Conservation (phyloP, 2,888 invertebrate species). For the Buathra laborator region DNA sequence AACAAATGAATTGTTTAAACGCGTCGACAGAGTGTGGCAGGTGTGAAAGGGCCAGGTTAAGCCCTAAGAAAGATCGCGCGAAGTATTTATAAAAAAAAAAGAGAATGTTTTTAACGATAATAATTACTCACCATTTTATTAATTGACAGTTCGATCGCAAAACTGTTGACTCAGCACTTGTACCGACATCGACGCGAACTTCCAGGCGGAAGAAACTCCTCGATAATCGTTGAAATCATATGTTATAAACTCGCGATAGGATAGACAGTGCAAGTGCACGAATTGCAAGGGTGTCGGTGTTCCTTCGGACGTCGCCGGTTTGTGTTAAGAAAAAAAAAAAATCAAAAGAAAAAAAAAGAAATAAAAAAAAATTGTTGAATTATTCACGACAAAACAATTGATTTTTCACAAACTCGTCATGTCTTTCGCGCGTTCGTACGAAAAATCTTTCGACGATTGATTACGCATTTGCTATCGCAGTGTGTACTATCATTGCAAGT, state of each 20-base stretch:
- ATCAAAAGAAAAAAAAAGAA: background rate
- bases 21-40: background rate
- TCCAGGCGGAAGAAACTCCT: slow-evolving; percentile 67
- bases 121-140: slow-evolving; percentile 67
- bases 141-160: slow-evolving; percentile 73
- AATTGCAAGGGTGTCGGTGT: slow-evolving; percentile 10
- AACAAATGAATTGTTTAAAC: background rate
- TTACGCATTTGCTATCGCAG: slow-evolving; percentile 26
- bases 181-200: slow-evolving; percentile 74
- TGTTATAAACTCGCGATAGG: slow-evolving; percentile 31
- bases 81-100: background rate
- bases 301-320: slow-evolving; percentile 16
- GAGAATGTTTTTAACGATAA: background rate
- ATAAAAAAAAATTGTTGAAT: background rate
- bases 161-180: slow-evolving; percentile 76
- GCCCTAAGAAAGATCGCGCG: background rate
- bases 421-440: background rate
- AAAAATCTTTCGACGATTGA: background rate
- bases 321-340: background rate
- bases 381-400: background rate
- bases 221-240: slow-evolving; percentile 55
- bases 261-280: background rate
- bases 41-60: slow-evolving; percentile 12
- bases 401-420: slow-evolving; percentile 22
- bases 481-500: slow-evolving; percentile 37